A percentile compares a stretch with the other conserved stretches of the same genome.
These are phyloP conservation scores for Lepisosteus osseus DNA, from an alignment of 2,113 vertebrate genomes.

Conservation along the genomic window DNA sequence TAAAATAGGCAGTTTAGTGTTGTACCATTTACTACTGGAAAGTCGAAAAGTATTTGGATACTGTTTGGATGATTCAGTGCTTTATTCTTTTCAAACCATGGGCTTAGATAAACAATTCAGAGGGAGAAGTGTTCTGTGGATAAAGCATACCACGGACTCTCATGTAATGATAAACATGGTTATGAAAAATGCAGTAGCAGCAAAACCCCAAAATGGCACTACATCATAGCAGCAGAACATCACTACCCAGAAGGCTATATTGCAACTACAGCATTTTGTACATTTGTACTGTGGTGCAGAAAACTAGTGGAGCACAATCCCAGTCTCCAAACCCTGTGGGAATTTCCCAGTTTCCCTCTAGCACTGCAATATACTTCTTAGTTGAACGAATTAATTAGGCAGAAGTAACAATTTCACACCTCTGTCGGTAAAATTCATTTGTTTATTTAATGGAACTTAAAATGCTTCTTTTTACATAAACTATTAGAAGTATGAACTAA, in stretches of 20 bases:
- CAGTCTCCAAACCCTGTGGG: background rate
- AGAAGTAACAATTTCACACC: slow-evolving; percentile 61
- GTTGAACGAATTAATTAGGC: slow-evolving; percentile 64
- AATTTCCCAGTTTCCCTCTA: slow-evolving; percentile 24
- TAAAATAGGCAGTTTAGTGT: no score
- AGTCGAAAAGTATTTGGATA: no score
- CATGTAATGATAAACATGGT: background rate
- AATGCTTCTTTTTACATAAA: no score
- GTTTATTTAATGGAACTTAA: slow-evolving; percentile 61
- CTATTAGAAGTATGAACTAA: no score
- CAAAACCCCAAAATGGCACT: background rate
- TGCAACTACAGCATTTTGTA: background rate
- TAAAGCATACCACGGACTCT: no score
- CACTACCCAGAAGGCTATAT: background rate
- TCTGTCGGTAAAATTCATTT: slow-evolving; percentile 64
- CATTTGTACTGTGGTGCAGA: background rate
- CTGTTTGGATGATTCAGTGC: no score
- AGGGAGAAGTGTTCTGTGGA: no score
- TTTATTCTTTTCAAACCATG: no score
- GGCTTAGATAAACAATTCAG: no score
- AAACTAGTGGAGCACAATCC: slow-evolving; percentile 13
- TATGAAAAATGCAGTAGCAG: background rate
- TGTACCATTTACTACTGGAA: no score
- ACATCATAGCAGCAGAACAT: no score
- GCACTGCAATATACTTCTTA: slow-evolving; percentile 50